Evolutionary conservation across 2,113 vertebrate genomes (phyloP), one percentile per base, ranked within the genome.

Genomic region (Esox niger): DNA sequence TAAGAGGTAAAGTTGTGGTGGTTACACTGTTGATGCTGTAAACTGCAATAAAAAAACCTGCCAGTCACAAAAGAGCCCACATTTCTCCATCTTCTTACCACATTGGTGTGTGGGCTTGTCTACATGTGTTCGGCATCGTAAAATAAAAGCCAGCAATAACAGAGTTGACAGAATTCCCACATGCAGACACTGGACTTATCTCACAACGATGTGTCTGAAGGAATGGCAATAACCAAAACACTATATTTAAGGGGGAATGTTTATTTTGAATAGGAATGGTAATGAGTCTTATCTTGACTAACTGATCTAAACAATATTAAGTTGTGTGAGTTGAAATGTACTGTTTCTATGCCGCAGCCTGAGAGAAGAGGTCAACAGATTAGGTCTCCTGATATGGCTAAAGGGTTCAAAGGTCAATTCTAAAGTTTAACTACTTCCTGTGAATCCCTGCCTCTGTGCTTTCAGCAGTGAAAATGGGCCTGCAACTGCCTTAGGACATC

Each of bases 401-500:
- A 11, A 64, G 47, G 46, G 31, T 80, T 82, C 79, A 85, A 80
- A 86, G 79, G 78, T 85, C 69, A 79, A 66, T 66, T 26, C 52
- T 46, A 15, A 21, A 11, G 1, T 55, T 70, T 58, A 55, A 62
- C n/a, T n/a, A n/a, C 76, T 76, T 77, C 68, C 54, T 74, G 65
- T 61, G 76, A 70, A 76, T 69, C 76, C 65, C 49, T 84, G 32
- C 30, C 68, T 75, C 69, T 82, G 69, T 31, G 61, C 33, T 27
- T 32, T 27, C 60, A 61, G 26, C 62, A 54, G 47, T 73, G 63
- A 80, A 68, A 76, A 33, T 6, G 17, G 27, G 9, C 6, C 2
- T 54, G 20, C 70, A 78, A 72, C 66, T 3, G 70, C 76, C 65
- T 56, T 0, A 65, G 71, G 77, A 76, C 55, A 70, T 82, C 79